A percentile compares a stretch with the other conserved stretches of the same genome.
Evolutionary conservation across 2,888 invertebrate genomes (phyloP).

Genomic region (Cremastinae sp.): DNA sequence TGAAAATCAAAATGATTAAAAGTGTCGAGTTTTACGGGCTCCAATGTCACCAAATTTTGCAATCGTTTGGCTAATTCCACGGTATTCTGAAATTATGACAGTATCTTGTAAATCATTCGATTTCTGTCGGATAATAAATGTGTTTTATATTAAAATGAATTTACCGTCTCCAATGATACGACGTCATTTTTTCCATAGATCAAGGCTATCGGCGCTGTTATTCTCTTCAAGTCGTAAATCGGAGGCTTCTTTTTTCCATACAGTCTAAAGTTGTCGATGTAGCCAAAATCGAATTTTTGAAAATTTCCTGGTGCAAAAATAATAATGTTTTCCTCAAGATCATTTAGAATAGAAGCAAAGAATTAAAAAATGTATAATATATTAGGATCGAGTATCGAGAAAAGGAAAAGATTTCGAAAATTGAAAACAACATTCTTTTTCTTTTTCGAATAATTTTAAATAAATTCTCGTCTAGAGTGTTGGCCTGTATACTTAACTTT

Average conservation of each 20-base stretch:
- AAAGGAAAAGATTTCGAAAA: too few relatives aligned
- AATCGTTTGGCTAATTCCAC: slow-evolving; percentile 55
- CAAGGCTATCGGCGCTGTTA: slow-evolving; percentile 63
- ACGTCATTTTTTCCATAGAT: slow-evolving; percentile 66
- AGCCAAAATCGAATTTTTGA: slow-evolving; percentile 63
- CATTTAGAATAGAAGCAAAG: too few relatives aligned
- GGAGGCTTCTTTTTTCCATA: slow-evolving; percentile 62
- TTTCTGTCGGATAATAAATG: background rate
- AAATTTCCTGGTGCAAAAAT: slow-evolving; percentile 51
- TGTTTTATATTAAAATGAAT: background rate
- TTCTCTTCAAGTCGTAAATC: slow-evolving; percentile 63
- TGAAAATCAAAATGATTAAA: slow-evolving; percentile 61
- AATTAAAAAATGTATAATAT: too few relatives aligned
- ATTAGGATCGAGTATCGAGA: too few relatives aligned
- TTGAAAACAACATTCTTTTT: too few relatives aligned
- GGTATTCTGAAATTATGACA: slow-evolving; percentile 57
- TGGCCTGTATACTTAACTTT: too few relatives aligned
- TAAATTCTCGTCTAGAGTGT: too few relatives aligned
- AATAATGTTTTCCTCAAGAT: too few relatives aligned
- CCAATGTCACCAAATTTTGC: slow-evolving; percentile 57
- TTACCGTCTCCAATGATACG: slow-evolving; percentile 54
- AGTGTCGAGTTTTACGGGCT: slow-evolving; percentile 38
- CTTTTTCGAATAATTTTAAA: too few relatives aligned
- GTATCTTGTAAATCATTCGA: background rate
- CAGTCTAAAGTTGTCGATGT: slow-evolving; percentile 54